Evolutionary conservation across 2,888 invertebrate genomes (phyloP).

Genomic region (Cetonia aurata): DNA sequence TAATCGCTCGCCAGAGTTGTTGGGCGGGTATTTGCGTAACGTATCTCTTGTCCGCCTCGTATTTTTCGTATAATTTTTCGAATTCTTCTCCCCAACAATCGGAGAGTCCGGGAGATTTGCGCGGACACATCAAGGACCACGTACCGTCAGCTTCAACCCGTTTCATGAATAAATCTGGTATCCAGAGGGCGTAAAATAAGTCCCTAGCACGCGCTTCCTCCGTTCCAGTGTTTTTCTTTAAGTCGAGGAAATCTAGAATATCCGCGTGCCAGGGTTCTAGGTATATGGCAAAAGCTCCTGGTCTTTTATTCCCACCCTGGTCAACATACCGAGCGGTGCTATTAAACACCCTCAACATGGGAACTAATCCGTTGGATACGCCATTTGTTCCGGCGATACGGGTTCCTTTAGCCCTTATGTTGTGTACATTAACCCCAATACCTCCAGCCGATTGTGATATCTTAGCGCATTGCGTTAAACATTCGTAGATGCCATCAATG

Average conservation of each 20-base stretch:
- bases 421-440: conserved; percentile 96
- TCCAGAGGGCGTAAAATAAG: conserved; percentile 97
- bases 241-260: conserved; percentile 93
- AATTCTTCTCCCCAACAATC: conserved; percentile 98
- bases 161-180: conserved; percentile 98
- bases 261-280: conserved; percentile 99
- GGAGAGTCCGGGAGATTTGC: conserved; percentile 88
- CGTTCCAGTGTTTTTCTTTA: conserved; percentile 95
- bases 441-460: conserved; percentile 98
- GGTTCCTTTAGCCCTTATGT: conserved; percentile 92
- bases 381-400: conserved; percentile 96
- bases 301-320: conserved; percentile 97
- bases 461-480: conserved; percentile 91
- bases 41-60: conserved; percentile 83
- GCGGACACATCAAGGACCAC: conserved; percentile 99
- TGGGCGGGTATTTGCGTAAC: conserved; percentile 82
- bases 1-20: conserved; percentile 92
- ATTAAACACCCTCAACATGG: conserved; percentile 95
- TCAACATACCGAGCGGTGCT: conserved; percentile 97
- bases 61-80: conserved; percentile 86
- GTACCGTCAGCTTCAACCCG: conserved; percentile 85
- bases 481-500: conserved; percentile 95
- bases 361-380: conserved; percentile 94
- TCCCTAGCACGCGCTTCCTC: conserved; percentile 96
- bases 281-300: conserved; percentile 98